Conservation (phyloP, 2,797 vertebrate genomes). For the Sparus aurata region DNA sequence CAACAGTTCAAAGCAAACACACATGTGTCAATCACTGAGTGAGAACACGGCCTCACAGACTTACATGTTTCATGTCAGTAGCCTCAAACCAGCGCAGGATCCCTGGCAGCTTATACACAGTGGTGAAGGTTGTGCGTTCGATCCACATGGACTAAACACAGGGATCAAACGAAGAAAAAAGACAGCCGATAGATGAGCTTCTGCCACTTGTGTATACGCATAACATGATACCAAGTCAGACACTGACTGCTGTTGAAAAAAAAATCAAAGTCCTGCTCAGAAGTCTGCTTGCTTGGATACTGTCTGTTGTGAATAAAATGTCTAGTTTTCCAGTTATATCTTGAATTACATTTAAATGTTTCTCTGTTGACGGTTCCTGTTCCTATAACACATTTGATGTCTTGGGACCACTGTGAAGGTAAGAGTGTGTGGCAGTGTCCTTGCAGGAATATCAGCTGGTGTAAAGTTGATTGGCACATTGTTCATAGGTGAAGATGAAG, state of each 20-base stretch:
- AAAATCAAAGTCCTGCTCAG: conserved; percentile 11
- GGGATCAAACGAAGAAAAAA: neutral
- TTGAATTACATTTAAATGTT: neutral
- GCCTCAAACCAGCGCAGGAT: conserved; percentile 99
- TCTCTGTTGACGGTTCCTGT: neutral
- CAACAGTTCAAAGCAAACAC: conserved; percentile 19
- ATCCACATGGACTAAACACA: conserved; percentile 96
- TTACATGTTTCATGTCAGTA: conserved; percentile 84
- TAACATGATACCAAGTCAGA: neutral
- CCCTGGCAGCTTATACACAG: conserved; percentile 95
- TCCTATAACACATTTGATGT: neutral
- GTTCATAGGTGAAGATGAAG: neutral
- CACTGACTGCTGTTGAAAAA: neutral
- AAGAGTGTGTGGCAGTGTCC: neutral
- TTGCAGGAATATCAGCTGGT: neutral
- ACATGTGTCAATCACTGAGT: conserved; percentile 16
- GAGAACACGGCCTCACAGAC: conserved; percentile 3
- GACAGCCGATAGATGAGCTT: conserved; percentile 9
- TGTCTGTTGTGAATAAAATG: neutral
- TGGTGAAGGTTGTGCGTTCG: conserved; percentile 95
- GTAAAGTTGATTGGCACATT: neutral
- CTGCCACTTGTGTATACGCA: conserved; percentile 14
- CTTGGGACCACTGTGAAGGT: neutral
- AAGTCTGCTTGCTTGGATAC: neutral
- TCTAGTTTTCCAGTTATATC: neutral